A percentile compares a stretch with the other conserved stretches of the same genome.
These are phyloP conservation scores for Meleagris gallopavo DNA, from an alignment of 2,113 vertebrate genomes.

Conservation along the genomic window DNA sequence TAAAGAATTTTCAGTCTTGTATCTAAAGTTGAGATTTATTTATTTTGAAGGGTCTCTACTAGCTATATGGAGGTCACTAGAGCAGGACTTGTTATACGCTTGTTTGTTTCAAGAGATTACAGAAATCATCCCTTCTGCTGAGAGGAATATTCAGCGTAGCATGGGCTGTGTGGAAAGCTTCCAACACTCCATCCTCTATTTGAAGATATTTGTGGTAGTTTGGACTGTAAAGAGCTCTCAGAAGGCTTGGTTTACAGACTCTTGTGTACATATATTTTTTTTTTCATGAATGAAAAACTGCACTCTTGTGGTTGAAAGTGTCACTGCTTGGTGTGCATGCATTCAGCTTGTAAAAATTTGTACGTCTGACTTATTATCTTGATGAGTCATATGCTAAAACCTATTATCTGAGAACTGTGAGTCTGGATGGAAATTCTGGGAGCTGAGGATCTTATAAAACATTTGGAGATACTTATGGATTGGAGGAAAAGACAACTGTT, in stretches of 20 bases:
- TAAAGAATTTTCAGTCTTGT: background rate
- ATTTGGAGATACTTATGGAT: background rate
- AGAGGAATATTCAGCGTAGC: background rate
- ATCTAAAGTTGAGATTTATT: background rate
- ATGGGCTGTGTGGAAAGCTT: rapidly evolving
- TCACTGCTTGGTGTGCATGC: background rate
- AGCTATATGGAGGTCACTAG: background rate
- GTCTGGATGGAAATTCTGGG: background rate
- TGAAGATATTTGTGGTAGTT: background rate
- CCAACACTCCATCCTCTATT: background rate
- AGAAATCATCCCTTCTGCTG: background rate
- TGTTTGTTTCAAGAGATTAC: background rate
- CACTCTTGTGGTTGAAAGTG: background rate
- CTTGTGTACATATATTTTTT: background rate
- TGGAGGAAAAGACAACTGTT: background rate
- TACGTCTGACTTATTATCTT: background rate
- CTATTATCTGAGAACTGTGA: background rate
- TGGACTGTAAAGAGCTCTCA: background rate
- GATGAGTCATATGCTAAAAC: background rate
- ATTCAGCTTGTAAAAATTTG: background rate
- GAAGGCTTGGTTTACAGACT: background rate
- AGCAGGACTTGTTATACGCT: background rate
- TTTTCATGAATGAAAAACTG: background rate
- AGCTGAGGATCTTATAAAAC: background rate
- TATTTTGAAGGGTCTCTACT: background rate